phyloP scores from a whole-genome alignment of 1,140 invertebrate genomes.

The Drosophila tani region DNA sequence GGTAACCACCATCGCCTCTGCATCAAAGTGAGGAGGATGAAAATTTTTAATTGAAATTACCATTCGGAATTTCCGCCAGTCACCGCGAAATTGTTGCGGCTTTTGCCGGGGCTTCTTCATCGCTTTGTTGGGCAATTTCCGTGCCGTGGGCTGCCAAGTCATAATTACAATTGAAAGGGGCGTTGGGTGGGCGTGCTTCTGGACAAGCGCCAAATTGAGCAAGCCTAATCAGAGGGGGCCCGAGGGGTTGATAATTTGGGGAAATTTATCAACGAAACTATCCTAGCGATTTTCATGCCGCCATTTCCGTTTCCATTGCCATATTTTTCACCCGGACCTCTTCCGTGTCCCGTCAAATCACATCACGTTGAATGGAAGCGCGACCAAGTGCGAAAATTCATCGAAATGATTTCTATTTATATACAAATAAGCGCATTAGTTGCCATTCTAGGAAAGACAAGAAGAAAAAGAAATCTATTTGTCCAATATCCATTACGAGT shows the following conservation, averaged over 20 bases:
- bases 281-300: conserved; percentile 17
- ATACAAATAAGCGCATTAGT: conserved; percentile 55
- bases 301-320: conserved; percentile 7
- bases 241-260: conserved; percentile 14
- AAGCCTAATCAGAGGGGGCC: conserved; percentile 35
- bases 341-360: conserved; percentile 41
- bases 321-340: neutral
- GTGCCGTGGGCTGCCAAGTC: conserved; percentile 52
- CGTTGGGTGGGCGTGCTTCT: conserved; percentile 13
- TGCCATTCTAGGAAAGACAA: conserved; percentile 4
- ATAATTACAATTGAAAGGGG: conserved; percentile 58
- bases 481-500: conserved; percentile 56
- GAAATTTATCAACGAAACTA: conserved; percentile 59
- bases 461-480: conserved; percentile 38
- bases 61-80: conserved; percentile 57
- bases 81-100: conserved; percentile 48
- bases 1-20: neutral
- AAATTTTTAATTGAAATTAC: conserved; percentile 78
- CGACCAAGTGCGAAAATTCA: conserved; percentile 35
- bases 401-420: conserved; percentile 39
- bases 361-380: conserved; percentile 34
- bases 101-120: neutral
- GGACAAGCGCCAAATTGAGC: conserved; percentile 48
- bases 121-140: conserved; percentile 31
- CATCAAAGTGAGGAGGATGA: conserved; percentile 8